These are phyloP conservation scores for Dicyrtomina minuta DNA, from an alignment of 2,888 invertebrate genomes.

Conservation along the genomic window DNA sequence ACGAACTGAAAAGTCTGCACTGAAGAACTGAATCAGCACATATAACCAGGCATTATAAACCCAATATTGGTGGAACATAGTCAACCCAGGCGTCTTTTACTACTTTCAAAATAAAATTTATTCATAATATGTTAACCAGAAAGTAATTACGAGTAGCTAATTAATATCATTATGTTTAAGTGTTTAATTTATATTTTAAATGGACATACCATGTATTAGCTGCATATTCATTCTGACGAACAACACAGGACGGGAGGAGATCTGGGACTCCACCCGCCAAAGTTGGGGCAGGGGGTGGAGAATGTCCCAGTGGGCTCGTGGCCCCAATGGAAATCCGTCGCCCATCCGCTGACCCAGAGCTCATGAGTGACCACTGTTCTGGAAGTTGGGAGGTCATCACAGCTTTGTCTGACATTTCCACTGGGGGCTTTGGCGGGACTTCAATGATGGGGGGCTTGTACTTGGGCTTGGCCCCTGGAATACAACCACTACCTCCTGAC, in stretches of 20 bases:
- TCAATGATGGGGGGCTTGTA: slow-evolving; percentile 38
- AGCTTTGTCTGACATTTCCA: slow-evolving; percentile 53
- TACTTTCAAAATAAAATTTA: no score
- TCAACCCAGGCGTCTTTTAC: no score
- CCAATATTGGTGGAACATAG: no score
- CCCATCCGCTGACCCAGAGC: slow-evolving; percentile 47
- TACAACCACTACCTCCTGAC: slow-evolving; percentile 14
- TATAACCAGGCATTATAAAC: no score
- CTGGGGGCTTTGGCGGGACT: slow-evolving; percentile 43
- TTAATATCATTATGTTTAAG: no score
- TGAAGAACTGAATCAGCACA: no score
- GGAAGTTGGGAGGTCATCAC: slow-evolving; percentile 52
- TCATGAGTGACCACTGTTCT: slow-evolving; percentile 53
- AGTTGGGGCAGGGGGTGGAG: slow-evolving; percentile 49
- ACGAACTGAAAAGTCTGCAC: no score
- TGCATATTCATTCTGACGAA: slow-evolving; percentile 44
- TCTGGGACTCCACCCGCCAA: slow-evolving; percentile 51
- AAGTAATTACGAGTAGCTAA: no score
- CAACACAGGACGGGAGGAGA: slow-evolving; percentile 50
- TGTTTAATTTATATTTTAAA: no score
- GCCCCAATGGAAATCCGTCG: slow-evolving; percentile 49
- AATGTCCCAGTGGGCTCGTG: slow-evolving; percentile 50
- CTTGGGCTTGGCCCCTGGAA: slow-evolving; percentile 28
- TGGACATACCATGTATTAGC: slow-evolving; percentile 49
- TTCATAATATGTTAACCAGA: no score